Percentiles rank a stretch among this genome's conserved stretches.
These are phyloP conservation scores for Callinectes sapidus DNA, from an alignment of 2,888 invertebrate species.

Conservation along the genomic window DNA sequence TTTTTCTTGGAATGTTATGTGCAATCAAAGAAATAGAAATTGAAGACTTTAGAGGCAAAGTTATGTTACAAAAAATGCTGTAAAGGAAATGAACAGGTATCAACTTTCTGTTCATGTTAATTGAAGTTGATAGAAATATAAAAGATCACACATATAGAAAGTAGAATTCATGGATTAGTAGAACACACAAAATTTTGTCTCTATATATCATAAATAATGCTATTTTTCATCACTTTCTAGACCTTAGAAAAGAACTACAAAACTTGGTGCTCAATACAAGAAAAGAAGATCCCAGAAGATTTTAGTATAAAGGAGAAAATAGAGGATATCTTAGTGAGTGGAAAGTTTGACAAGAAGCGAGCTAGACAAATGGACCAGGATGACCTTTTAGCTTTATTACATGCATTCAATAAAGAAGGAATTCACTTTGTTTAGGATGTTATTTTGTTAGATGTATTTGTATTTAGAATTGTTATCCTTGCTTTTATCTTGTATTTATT, in stretches of 20 bases:
- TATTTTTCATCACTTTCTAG: conserved; percentile 76
- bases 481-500: conserved; percentile 28
- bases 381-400: conserved; percentile 92
- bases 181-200: not conserved
- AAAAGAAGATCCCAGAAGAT: conserved; percentile 85
- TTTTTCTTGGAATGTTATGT: not conserved
- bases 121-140: not conserved
- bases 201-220: not conserved
- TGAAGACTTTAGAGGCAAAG: not conserved
- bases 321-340: conserved; percentile 83
- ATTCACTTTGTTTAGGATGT: conserved; percentile 85
- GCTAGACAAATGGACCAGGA: conserved; percentile 97
- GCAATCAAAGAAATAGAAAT: not conserved
- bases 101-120: not conserved
- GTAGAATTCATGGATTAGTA: not conserved
- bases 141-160: not conserved
- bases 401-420: conserved; percentile 92
- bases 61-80: not conserved
- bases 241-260: conserved; percentile 93
- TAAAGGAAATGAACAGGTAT: not conserved
- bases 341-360: conserved; percentile 85
- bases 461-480: not conserved
- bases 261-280: conserved; percentile 90
- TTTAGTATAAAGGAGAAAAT: conserved; percentile 90
- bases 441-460: not conserved